A percentile compares a stretch with the other conserved stretches of the same genome.
Evolutionary conservation across 2,113 vertebrate genomes (phyloP).

Genomic region (Pyrgilauda ruficollis): DNA sequence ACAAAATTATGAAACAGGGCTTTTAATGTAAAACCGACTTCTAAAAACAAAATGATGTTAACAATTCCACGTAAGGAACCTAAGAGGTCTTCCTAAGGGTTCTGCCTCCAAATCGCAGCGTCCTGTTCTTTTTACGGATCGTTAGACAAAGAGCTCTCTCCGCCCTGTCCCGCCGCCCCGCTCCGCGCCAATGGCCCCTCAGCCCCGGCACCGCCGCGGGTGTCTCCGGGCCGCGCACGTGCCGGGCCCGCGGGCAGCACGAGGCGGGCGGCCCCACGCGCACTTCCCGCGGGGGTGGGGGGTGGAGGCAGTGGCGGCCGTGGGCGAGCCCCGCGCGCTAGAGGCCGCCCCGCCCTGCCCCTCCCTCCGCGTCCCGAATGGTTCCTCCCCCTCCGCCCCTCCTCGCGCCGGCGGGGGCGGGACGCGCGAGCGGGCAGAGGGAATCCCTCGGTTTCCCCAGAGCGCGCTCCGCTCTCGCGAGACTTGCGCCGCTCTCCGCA

Average conservation of each 20-base stretch:
- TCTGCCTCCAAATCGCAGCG: background rate
- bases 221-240: background rate
- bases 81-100: fast-evolving
- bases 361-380: no score
- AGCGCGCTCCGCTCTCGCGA: no score
- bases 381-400: no score
- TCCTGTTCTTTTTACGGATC: background rate
- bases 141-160: fast-evolving
- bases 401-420: no score
- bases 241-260: background rate
- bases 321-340: fast-evolving
- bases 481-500: no score
- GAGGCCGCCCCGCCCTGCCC: no score
- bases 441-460: no score
- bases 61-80: background rate
- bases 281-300: background rate
- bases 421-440: no score
- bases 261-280: background rate
- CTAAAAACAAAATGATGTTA: background rate
- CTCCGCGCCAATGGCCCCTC: fast-evolving
- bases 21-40: background rate
- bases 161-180: no score
- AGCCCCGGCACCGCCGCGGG: background rate
- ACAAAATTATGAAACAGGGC: background rate
- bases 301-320: fast-evolving